phyloP scores from a whole-genome alignment of 2,113 vertebrate species.

The Percina caprodes region DNA sequence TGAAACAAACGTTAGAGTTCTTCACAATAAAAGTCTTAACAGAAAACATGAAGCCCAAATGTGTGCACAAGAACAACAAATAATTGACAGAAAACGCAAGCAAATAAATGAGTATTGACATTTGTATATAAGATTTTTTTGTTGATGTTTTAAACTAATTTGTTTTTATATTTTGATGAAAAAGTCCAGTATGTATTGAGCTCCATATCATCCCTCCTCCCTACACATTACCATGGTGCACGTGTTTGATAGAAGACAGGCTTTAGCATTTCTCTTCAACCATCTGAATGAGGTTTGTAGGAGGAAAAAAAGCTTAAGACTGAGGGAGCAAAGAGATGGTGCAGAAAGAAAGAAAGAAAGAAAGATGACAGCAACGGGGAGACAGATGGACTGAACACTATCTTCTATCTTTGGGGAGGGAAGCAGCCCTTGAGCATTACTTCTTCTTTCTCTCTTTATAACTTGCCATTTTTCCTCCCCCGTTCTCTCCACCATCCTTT shows the following conservation, averaged over 20 bases:
- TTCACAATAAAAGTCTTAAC: not conserved
- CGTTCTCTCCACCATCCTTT: slow-evolving; percentile 33
- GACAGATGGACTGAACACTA: not conserved
- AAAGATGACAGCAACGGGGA: slow-evolving; percentile 2
- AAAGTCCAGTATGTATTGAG: not conserved
- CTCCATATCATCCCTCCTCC: not conserved
- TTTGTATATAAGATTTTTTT: too few relatives aligned
- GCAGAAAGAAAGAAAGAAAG: not conserved
- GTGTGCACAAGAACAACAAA: not conserved
- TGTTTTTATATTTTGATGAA: too few relatives aligned
- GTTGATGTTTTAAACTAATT: too few relatives aligned
- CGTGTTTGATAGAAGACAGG: not conserved
- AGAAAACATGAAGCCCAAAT: not conserved
- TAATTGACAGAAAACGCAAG: too few relatives aligned
- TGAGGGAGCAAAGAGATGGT: not conserved
- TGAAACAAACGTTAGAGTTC: not conserved
- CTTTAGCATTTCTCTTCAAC: slow-evolving; percentile 10
- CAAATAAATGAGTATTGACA: too few relatives aligned
- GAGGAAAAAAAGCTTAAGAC: slow-evolving; percentile 15
- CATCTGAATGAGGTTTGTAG: slow-evolving; percentile 11
- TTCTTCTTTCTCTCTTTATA: slow-evolving; percentile 25
- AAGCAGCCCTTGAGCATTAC: slow-evolving; percentile 50
- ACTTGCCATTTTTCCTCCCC: slow-evolving; percentile 25
- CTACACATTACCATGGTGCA: too few relatives aligned
- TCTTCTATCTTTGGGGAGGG: slow-evolving; percentile 29